phyloP scores from a whole-genome alignment of 2,888 invertebrate species.

The Cacoxenus indagator region DNA sequence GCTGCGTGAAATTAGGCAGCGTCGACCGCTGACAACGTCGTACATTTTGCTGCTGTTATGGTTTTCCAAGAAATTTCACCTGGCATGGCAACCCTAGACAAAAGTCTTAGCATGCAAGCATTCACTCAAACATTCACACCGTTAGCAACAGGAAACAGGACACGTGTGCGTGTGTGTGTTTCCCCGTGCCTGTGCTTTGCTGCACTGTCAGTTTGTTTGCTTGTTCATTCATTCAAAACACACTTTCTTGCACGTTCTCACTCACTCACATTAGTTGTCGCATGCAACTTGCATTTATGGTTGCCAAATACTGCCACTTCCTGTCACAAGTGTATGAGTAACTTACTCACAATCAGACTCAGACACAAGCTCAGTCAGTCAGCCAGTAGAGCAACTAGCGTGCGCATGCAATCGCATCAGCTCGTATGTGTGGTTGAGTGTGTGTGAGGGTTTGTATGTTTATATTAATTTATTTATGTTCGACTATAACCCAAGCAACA shows the following conservation, averaged over 20 bases:
- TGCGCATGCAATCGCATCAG: neutral
- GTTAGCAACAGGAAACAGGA: neutral
- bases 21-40: slow-evolving; percentile 11
- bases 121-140: slow-evolving; percentile 5
- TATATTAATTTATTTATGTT: neutral
- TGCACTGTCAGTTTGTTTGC: slow-evolving; percentile 38
- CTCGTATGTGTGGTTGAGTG: too few species aligned
- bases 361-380: neutral
- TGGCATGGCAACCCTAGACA: slow-evolving; percentile 44
- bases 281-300: slow-evolving; percentile 43
- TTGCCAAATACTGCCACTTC: slow-evolving; percentile 52
- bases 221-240: neutral
- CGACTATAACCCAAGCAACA: neutral
- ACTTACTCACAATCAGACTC: slow-evolving; percentile 49
- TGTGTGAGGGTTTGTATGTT: neutral
- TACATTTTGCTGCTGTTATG: slow-evolving; percentile 29
- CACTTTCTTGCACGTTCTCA: neutral
- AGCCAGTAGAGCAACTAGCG: slow-evolving; percentile 31
- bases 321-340: slow-evolving; percentile 41
- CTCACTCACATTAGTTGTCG: slow-evolving; percentile 15
- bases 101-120: slow-evolving; percentile 26
- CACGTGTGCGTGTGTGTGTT: neutral
- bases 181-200: slow-evolving; percentile 31
- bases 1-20: slow-evolving; percentile 17
- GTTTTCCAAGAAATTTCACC: slow-evolving; percentile 61